These are phyloP conservation scores for Neoaliturus tenellus DNA, from an alignment of 2,888 invertebrate species.

Conservation along the genomic window DNA sequence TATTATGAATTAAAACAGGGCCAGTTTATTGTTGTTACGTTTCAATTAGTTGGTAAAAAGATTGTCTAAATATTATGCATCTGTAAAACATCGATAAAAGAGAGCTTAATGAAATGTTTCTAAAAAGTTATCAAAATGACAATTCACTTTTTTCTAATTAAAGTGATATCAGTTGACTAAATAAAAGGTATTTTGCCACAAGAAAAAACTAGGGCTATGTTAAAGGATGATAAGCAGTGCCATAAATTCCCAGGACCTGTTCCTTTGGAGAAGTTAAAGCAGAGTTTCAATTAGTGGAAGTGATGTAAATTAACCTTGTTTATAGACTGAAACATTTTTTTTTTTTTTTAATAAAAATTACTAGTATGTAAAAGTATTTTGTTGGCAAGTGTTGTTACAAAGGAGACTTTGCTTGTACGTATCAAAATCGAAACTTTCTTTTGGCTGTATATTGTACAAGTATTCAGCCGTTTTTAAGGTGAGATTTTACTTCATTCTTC, in stretches of 20 bases:
- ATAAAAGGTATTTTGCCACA: background rate
- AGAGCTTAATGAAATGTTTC: too few species aligned
- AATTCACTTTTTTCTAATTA: too few species aligned
- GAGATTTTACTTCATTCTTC: background rate
- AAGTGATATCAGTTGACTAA: background rate
- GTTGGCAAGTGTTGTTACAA: background rate
- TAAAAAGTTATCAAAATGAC: too few species aligned
- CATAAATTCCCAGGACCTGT: conserved; percentile 1
- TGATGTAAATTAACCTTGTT: conserved; percentile 1
- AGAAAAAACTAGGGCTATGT: background rate
- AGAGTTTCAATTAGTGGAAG: background rate
- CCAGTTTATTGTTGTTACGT: background rate
- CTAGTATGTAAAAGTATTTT: background rate
- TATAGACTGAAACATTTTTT: conserved; percentile 7
- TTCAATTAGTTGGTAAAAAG: background rate
- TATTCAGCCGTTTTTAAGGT: background rate
- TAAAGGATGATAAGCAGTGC: background rate
- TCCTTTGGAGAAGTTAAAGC: background rate
- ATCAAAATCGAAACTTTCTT: background rate
- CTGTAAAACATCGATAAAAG: background rate
- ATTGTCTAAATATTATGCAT: background rate
- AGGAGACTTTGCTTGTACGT: background rate
- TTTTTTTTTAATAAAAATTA: background rate
- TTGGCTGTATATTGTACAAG: background rate
- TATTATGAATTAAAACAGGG: background rate